phyloP scores from a whole-genome alignment of 2,888 invertebrate genomes.

The Parnassius smintheus region DNA sequence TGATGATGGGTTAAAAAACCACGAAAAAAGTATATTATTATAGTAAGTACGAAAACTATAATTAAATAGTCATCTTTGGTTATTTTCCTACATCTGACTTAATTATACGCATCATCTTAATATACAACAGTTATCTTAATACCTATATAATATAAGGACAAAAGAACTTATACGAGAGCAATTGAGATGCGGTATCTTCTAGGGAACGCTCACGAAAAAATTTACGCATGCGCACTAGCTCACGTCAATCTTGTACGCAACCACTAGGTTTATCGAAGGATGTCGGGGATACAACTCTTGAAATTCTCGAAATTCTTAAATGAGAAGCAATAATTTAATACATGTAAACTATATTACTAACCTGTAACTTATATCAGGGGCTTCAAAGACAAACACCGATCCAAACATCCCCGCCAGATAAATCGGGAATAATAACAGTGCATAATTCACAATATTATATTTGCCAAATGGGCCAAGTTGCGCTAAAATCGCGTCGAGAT shows the following conservation, averaged over 20 bases:
- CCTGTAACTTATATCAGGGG: constrained; percentile 65
- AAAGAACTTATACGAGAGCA: constrained; percentile 11
- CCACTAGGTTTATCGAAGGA: too few relatives aligned
- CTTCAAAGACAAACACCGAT: constrained; percentile 69
- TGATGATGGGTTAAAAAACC: too few relatives aligned
- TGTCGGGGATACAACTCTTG: too few relatives aligned
- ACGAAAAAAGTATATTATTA: too few relatives aligned
- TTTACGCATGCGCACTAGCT: constrained; percentile 45
- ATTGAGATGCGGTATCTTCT: constrained; percentile 9
- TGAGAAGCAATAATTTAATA: too few relatives aligned
- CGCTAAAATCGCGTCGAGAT: constrained; percentile 59
- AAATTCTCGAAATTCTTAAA: too few relatives aligned
- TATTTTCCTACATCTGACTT: too few relatives aligned
- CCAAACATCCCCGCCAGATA: constrained; percentile 73
- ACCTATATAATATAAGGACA: constrained; percentile 13
- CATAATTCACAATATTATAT: constrained; percentile 69
- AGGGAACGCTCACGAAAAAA: constrained; percentile 31
- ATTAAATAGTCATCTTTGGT: too few relatives aligned
- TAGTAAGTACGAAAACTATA: too few relatives aligned
- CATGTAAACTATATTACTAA: constrained; percentile 35
- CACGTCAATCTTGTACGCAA: too few relatives aligned
- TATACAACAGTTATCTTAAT: too few relatives aligned
- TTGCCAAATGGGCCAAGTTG: constrained; percentile 68
- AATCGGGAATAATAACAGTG: constrained; percentile 63
- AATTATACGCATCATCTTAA: constrained; percentile 2